Percentiles rank a stretch among this genome's conserved stretches.
phyloP scores from a whole-genome alignment of 2,113 vertebrate species.

The Callorhinus ursinus region DNA sequence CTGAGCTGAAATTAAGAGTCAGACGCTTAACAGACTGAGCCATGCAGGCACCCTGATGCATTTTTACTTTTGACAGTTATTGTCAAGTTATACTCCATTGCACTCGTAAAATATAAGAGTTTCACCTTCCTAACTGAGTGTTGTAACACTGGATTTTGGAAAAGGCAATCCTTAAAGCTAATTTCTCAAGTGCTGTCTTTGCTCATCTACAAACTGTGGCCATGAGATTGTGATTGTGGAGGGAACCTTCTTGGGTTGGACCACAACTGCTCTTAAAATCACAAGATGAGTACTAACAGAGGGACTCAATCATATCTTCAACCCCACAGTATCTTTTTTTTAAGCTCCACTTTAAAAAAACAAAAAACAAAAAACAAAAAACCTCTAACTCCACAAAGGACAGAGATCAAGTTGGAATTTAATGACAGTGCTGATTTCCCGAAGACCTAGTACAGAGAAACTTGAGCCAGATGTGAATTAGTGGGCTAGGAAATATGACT shows the following conservation, averaged over 20 bases:
- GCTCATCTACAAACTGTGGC: neutral
- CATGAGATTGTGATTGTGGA: neutral
- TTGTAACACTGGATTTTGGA: neutral
- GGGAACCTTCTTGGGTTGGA: neutral
- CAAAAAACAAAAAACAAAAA: neutral
- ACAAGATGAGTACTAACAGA: neutral
- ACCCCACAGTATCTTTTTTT: neutral
- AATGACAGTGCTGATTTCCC: neutral
- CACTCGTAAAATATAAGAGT: neutral
- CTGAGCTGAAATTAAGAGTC: neutral
- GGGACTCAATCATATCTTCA: neutral
- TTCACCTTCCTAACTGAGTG: neutral
- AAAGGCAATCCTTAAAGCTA: neutral
- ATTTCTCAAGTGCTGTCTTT: neutral
- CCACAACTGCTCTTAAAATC: neutral
- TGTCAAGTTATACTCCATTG: neutral
- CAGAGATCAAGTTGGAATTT: neutral
- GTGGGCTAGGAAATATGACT: neutral
- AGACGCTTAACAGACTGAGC: neutral
- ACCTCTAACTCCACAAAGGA: neutral
- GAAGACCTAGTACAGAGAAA: neutral
- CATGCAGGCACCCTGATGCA: neutral
- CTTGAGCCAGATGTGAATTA: neutral
- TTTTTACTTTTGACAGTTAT: slow-evolving; percentile 9
- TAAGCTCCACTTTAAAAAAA: neutral